phyloP scores from a whole-genome alignment of 2,113 vertebrate species.

The Forbesichthys papilliferus region DNA sequence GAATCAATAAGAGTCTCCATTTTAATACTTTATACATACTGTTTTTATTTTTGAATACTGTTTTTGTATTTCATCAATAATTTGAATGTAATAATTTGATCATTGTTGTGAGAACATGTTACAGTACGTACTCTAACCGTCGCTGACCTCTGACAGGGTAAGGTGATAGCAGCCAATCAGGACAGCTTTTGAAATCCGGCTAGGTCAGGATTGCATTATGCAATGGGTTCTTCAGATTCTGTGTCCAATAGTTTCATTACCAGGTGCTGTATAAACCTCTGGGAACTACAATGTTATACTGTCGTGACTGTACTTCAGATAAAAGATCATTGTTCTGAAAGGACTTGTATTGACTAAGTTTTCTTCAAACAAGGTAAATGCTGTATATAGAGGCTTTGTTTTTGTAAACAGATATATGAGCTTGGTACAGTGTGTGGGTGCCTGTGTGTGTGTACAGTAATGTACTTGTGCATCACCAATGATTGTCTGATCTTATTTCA shows the following conservation, averaged over 20 bases:
- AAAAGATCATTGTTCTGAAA: background rate
- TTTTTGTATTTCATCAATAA: no score
- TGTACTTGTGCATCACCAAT: background rate
- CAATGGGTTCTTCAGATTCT: conserved; percentile 25
- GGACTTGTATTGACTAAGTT: background rate
- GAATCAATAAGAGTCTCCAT: conserved; percentile 34
- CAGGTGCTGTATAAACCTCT: conserved; percentile 12
- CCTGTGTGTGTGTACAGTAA: background rate
- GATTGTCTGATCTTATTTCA: conserved; percentile 48
- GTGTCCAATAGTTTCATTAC: conserved; percentile 25
- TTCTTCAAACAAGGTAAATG: no score
- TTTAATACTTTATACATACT: background rate
- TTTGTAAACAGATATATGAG: no score
- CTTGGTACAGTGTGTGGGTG: background rate
- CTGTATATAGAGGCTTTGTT: no score
- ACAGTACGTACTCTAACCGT: background rate
- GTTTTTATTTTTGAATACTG: background rate
- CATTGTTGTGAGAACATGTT: no score
- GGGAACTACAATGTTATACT: conserved; percentile 7
- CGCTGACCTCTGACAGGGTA: background rate
- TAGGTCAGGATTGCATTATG: conserved; percentile 11
- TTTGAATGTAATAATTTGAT: no score
- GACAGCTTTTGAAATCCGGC: conserved; percentile 25
- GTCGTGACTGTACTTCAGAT: background rate
- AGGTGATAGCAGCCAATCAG: conserved; percentile 25